These are phyloP conservation scores for Sinopyrophorus schimmeli DNA, from an alignment of 2,888 invertebrate species.

Conservation along the genomic window DNA sequence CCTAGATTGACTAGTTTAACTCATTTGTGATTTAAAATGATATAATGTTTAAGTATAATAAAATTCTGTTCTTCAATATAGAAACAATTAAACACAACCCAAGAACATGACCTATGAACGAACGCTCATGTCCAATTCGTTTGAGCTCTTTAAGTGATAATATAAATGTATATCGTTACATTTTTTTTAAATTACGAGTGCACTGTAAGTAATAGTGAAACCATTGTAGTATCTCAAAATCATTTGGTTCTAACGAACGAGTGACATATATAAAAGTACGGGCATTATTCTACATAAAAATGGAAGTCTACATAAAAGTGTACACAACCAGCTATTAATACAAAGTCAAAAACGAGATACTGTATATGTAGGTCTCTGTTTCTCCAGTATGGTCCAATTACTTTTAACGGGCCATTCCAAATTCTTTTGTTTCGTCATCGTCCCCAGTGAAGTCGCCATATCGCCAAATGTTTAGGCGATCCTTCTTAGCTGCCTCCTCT, in stretches of 20 bases:
- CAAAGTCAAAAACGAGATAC: constrained; percentile 14
- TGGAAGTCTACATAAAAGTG: constrained; percentile 20
- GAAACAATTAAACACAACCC: no score
- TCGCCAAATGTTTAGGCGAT: constrained; percentile 91
- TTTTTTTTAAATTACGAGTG: constrained; percentile 28
- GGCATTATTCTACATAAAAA: constrained; percentile 17
- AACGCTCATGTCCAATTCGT: constrained; percentile 3
- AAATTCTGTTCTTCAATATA: not conserved
- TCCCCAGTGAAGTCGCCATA: constrained; percentile 99
- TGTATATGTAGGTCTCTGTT: constrained; percentile 25
- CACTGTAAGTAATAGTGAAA: no score
- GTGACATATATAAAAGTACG: constrained; percentile 7
- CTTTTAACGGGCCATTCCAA: constrained; percentile 54
- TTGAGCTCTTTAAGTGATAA: constrained; percentile 2
- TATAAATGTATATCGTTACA: constrained; percentile 39
- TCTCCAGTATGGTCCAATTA: constrained; percentile 21
- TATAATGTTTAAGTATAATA: no score
- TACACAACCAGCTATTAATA: constrained; percentile 13
- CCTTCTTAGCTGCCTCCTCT: constrained; percentile 83
- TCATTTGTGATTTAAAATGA: no score
- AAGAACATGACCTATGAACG: no score
- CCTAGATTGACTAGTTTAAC: no score
- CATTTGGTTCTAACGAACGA: no score
- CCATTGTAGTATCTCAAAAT: no score
- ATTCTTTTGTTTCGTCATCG: constrained; percentile 85